These are phyloP conservation scores for Oasisia sp. DNA, from an alignment of 2,888 invertebrate genomes.

Conservation along the genomic window DNA sequence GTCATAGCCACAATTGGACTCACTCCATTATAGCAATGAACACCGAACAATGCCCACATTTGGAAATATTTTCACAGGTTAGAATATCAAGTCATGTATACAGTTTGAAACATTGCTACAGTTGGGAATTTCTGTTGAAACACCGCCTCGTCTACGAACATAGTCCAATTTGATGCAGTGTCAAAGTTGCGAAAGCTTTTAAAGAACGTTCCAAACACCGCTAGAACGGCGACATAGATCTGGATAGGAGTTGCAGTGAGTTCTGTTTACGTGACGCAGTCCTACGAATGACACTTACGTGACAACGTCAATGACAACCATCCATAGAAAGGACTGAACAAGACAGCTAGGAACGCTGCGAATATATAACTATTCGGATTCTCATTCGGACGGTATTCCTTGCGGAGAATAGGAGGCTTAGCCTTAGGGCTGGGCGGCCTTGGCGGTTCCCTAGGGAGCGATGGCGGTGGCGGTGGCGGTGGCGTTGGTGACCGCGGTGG, in stretches of 20 bases:
- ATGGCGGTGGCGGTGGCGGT: background rate
- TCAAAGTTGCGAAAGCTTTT: too few relatives aligned
- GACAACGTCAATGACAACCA: constrained; percentile 3
- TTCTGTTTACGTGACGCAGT: background rate
- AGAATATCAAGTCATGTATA: background rate
- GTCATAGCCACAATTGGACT: too few relatives aligned
- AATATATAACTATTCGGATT: background rate
- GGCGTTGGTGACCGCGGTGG: background rate
- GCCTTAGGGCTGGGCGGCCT: too few relatives aligned
- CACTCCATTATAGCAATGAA: background rate
- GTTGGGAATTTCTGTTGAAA: too few relatives aligned
- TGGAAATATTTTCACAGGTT: background rate
- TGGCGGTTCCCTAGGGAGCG: too few relatives aligned
- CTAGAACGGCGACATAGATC: too few relatives aligned
- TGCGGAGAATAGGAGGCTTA: too few relatives aligned
- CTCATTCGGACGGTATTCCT: background rate
- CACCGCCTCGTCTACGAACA: too few relatives aligned
- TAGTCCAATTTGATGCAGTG: too few relatives aligned
- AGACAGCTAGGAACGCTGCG: background rate
- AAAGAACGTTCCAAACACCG: too few relatives aligned
- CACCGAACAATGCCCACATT: background rate
- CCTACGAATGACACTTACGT: background rate
- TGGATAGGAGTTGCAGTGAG: background rate
- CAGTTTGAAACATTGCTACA: background rate
- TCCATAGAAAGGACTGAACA: constrained; percentile 12